These are phyloP conservation scores for Carapus acus DNA, from an alignment of 2,797 vertebrate genomes.

Conservation along the genomic window DNA sequence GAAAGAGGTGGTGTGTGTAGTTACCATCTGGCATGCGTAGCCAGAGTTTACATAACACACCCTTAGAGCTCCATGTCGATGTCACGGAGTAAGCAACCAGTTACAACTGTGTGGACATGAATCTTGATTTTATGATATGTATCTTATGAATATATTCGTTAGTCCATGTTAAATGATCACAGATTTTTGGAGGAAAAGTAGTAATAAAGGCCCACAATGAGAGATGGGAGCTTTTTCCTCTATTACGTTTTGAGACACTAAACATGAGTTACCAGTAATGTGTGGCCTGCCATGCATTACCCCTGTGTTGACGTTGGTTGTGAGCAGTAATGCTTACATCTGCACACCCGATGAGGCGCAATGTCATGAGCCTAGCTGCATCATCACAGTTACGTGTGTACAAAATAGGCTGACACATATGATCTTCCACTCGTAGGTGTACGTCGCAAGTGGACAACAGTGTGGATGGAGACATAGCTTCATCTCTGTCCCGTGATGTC, in stretches of 20 bases:
- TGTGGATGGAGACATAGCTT: slow-evolving; percentile 2
- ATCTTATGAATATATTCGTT: too few species aligned
- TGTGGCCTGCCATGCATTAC: neutral
- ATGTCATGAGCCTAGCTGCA: slow-evolving; percentile 19
- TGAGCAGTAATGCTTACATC: slow-evolving; percentile 42
- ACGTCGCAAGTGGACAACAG: too few species aligned
- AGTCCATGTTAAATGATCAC: too few species aligned
- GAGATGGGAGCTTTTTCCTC: too few species aligned
- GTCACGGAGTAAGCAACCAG: slow-evolving; percentile 8
- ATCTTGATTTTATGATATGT: too few species aligned
- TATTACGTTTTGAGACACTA: neutral
- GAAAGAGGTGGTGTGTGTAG: neutral
- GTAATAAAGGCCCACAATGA: too few species aligned
- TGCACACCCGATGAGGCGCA: slow-evolving; percentile 27
- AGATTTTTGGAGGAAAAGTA: too few species aligned
- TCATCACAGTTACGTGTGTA: slow-evolving; percentile 33
- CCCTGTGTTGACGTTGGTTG: slow-evolving; percentile 14
- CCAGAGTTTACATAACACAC: slow-evolving; percentile 5
- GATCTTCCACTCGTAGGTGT: too few species aligned
- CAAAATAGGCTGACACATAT: slow-evolving; percentile 57
- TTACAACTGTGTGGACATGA: too few species aligned
- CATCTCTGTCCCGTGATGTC: too few species aligned
- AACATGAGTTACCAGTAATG: neutral
- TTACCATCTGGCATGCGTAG: slow-evolving; percentile 6
- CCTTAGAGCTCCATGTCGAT: slow-evolving; percentile 8